A percentile compares a stretch with the other conserved stretches of the same genome.
These are phyloP conservation scores for Dolichopus griseipennis DNA, from an alignment of 2,888 invertebrate genomes.

Conservation along the genomic window DNA sequence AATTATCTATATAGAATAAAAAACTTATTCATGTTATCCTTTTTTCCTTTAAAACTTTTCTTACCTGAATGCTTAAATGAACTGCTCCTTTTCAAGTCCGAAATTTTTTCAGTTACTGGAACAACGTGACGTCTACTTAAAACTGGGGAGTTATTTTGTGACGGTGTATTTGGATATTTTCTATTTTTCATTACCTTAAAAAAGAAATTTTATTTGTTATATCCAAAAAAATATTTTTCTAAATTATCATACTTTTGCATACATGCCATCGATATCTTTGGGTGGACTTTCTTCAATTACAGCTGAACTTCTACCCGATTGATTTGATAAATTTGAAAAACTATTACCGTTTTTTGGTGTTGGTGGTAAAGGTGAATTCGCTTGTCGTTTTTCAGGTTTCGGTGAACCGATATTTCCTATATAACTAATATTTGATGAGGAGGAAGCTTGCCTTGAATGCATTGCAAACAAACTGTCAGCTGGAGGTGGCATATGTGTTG, in stretches of 20 bases:
- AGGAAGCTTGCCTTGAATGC: slow-evolving; percentile 57
- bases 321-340: slow-evolving; percentile 33
- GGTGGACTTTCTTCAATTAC: slow-evolving; percentile 48
- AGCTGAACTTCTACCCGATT: slow-evolving; percentile 38
- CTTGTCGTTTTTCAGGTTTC: slow-evolving; percentile 81
- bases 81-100: slow-evolving; percentile 26
- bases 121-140: slow-evolving; percentile 27
- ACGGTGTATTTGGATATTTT: slow-evolving; percentile 38
- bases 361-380: slow-evolving; percentile 79
- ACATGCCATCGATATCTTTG: slow-evolving; percentile 77
- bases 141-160: slow-evolving; percentile 38
- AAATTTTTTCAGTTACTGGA: background rate
- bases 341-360: slow-evolving; percentile 49
- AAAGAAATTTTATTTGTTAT: slow-evolving; percentile 7
- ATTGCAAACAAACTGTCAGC: slow-evolving; percentile 55
- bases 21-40: slow-evolving; percentile 1
- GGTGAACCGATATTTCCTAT: slow-evolving; percentile 73
- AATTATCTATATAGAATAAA: slow-evolving; percentile 43
- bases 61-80: slow-evolving; percentile 25
- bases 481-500: slow-evolving; percentile 46
- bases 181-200: slow-evolving; percentile 42
- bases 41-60: too few relatives aligned
- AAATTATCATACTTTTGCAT: slow-evolving; percentile 63
- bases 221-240: background rate
- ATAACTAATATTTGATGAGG: slow-evolving; percentile 62